These are phyloP conservation scores for Loripinus fragilis DNA, from an alignment of 2,888 invertebrate genomes.

Conservation along the genomic window DNA sequence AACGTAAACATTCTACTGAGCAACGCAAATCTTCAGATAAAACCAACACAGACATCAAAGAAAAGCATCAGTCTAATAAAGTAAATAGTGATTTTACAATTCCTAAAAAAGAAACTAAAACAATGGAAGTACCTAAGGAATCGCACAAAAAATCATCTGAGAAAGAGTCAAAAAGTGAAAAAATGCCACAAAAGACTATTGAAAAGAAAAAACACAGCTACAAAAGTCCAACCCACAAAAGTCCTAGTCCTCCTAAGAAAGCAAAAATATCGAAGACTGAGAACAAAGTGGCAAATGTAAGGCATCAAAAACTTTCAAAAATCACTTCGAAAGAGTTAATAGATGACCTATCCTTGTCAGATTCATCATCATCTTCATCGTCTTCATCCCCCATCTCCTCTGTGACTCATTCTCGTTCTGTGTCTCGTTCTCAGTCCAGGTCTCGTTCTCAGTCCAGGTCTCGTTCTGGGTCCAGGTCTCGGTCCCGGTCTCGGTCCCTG, in stretches of 20 bases:
- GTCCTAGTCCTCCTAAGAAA: conserved; percentile 16
- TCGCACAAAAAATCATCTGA: neutral
- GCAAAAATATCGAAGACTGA: conserved; percentile 20
- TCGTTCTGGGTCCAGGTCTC: neutral
- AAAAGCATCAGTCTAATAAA: conserved; percentile 32
- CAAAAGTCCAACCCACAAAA: conserved; percentile 11
- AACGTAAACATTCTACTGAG: conserved; percentile 26
- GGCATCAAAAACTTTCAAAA: conserved; percentile 38
- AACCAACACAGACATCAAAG: conserved; percentile 27
- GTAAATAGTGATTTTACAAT: neutral
- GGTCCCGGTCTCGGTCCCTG: neutral
- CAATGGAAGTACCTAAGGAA: conserved; percentile 4
- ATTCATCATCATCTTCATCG: conserved; percentile 36
- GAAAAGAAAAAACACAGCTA: neutral
- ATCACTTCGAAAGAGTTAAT: conserved; percentile 49
- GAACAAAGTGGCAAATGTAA: conserved; percentile 22
- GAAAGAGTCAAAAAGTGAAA: conserved; percentile 9
- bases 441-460: conserved; percentile 15
- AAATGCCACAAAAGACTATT: neutral
- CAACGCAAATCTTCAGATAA: conserved; percentile 19
- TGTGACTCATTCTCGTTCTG: neutral
- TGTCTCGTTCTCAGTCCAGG: neutral
- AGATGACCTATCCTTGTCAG: conserved; percentile 50
- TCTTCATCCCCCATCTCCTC: conserved; percentile 10
- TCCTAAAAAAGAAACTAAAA: neutral